A percentile compares a stretch with the other conserved stretches of the same genome.
Evolutionary conservation across 2,888 invertebrate species (phyloP).

Genomic region (Copidosoma aretas): DNA sequence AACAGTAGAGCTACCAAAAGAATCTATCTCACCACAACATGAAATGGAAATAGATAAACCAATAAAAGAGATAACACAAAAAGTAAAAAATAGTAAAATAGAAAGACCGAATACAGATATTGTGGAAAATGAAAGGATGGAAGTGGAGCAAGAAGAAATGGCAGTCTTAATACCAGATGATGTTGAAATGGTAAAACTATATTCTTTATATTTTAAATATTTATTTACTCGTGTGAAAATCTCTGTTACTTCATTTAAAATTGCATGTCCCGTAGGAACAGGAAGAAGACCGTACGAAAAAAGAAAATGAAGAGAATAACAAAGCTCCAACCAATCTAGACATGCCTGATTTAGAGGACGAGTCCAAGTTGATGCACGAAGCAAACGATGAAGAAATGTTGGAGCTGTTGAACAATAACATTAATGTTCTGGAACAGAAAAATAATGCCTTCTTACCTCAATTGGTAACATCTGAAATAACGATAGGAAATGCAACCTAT

Average conservation of each 20-base stretch:
- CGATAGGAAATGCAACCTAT: conserved; percentile 54
- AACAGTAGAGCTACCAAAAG: background rate
- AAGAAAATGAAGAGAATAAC: background rate
- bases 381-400: background rate
- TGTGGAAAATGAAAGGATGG: background rate
- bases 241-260: background rate
- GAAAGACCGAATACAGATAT: background rate
- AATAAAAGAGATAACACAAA: background rate
- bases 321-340: no score
- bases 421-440: background rate
- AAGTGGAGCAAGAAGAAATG: no score
- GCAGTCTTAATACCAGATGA: no score
- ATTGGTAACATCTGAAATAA: conserved; percentile 51
- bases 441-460: conserved; percentile 44
- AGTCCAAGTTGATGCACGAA: no score
- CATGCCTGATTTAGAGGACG: no score
- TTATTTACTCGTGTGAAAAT: background rate
- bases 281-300: background rate
- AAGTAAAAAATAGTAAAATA: background rate
- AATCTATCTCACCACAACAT: background rate
- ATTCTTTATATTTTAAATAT: no score
- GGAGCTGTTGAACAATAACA: background rate
- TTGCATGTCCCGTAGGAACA: background rate
- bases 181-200: no score
- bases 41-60: background rate